These are phyloP conservation scores for Anneissia japonica DNA, from an alignment of 35 echinoderm and acorn worm genomes.

Conservation along the genomic window DNA sequence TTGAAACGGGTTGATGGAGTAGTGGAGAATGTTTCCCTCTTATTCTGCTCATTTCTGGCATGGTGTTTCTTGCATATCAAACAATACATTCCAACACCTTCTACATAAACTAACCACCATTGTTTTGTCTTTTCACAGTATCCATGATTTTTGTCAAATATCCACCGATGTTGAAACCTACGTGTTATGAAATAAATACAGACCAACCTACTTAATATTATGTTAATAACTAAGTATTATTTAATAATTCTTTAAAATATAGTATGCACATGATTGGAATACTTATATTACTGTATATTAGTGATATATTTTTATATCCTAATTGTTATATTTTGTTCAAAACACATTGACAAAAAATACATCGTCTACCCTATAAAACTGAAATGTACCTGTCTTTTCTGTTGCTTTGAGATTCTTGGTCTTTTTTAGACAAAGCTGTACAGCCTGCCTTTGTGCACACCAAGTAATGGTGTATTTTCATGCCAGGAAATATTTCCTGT, in stretches of 20 bases:
- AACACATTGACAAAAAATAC: too few species aligned
- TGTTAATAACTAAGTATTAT: background rate
- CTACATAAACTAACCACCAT: background rate
- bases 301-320: too few species aligned
- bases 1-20: background rate
- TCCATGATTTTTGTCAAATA: background rate
- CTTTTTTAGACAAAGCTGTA: background rate
- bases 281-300: too few species aligned
- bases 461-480: background rate
- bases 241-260: background rate
- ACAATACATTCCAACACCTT: background rate
- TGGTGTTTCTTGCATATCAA: background rate
- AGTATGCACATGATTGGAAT: background rate
- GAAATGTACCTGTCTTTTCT: background rate
- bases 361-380: too few species aligned
- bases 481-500: background rate
- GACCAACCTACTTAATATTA: background rate
- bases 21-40: background rate
- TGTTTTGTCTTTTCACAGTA: background rate
- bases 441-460: background rate
- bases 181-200: background rate
- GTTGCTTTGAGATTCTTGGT: background rate
- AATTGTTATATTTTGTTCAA: too few species aligned
- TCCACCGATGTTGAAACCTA: background rate
- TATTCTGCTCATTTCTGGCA: background rate